Conservation (phyloP, 2,797 vertebrate genomes). For the Lepidocolaptes lacrymiger region DNA sequence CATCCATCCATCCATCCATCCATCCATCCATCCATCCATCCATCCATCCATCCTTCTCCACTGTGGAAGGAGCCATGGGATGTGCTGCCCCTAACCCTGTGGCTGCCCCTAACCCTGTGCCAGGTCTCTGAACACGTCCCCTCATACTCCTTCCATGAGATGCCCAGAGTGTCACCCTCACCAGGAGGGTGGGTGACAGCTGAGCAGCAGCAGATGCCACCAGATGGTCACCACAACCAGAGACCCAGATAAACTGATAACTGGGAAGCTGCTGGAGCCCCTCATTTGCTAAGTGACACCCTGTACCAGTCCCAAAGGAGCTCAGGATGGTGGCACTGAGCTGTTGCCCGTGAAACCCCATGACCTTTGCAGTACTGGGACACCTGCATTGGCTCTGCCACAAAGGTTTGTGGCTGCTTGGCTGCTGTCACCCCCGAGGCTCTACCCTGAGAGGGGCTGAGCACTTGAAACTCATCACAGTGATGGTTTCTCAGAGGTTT, state of each 20-base stretch:
- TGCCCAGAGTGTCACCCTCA: not conserved
- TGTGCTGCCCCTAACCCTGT: not conserved
- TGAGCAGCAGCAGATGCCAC: constrained; percentile 17
- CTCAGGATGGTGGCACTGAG: fast-evolving
- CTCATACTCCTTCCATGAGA: fast-evolving
- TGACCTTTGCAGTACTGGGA: not conserved
- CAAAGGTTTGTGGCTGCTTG: not conserved
- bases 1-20: not conserved
- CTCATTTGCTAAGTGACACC: not conserved
- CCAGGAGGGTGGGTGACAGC: not conserved
- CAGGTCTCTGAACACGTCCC: fast-evolving
- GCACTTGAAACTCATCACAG: not conserved
- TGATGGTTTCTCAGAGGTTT: not conserved
- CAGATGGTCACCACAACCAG: constrained; percentile 14
- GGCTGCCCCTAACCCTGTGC: no score
- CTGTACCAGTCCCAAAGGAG: fast-evolving
- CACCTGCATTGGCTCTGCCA: not conserved
- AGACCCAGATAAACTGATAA: not conserved
- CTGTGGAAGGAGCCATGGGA: not conserved
- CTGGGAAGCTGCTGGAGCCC: not conserved
- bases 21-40: not conserved
- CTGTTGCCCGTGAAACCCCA: not conserved
- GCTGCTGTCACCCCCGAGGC: not conserved
- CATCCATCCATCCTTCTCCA: not conserved
- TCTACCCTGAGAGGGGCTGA: not conserved